These are phyloP conservation scores for Barbus barbus DNA, from an alignment of 2,113 vertebrate genomes.

Conservation along the genomic window DNA sequence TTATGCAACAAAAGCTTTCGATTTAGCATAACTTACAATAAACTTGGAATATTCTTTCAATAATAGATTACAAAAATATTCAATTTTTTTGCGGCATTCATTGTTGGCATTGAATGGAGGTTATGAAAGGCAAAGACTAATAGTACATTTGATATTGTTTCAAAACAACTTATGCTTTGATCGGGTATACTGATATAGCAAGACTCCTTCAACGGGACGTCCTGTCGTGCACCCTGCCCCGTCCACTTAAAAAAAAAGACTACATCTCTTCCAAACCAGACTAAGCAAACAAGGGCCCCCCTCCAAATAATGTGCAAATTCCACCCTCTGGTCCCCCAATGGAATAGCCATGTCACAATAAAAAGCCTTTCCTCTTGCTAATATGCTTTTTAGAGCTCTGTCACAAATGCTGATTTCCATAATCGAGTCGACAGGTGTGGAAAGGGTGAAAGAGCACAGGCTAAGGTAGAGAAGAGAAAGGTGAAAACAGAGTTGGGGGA, in stretches of 20 bases:
- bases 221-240: background rate
- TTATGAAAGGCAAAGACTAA: background rate
- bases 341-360: slow-evolving; percentile 75
- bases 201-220: slow-evolving; percentile 22
- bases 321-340: slow-evolving; percentile 66
- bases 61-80: background rate
- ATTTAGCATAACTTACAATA: background rate
- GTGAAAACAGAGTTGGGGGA: slow-evolving; percentile 30
- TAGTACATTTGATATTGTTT: background rate
- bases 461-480: slow-evolving; percentile 50
- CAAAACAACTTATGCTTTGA: background rate
- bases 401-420: slow-evolving; percentile 84
- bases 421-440: slow-evolving; percentile 91
- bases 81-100: background rate
- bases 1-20: background rate
- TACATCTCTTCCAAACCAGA: slow-evolving; percentile 9
- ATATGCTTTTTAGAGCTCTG: slow-evolving; percentile 77
- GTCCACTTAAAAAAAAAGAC: background rate
- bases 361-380: slow-evolving; percentile 75
- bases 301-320: slow-evolving; percentile 62
- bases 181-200: background rate
- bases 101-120: background rate
- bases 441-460: slow-evolving; percentile 66
- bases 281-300: slow-evolving; percentile 42
- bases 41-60: background rate